Base-by-base conservation (phyloP, 2,797 vertebrate genomes). In the Pseudochaenichthys georgianus region DNA sequence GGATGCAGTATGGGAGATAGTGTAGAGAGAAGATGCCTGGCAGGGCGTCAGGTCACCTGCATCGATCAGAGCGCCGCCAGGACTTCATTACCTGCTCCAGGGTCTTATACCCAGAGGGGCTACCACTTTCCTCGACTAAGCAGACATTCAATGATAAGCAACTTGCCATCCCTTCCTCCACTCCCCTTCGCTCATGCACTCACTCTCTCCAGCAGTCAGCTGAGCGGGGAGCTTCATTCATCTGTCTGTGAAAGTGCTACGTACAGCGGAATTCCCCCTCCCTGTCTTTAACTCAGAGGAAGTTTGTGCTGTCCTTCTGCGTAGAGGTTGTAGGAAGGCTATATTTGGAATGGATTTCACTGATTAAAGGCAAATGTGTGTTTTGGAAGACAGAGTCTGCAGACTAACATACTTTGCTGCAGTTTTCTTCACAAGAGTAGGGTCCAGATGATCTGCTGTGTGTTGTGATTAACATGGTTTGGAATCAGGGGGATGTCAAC, bases 61-160 rank as follows among this genome's bases (percentile, higher is more conserved):
- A 94, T 93, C 21, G 91, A 94, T 92, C 73, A 82, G 45, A 55
- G 85, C 73, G 76, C 75, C 31, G 78, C 86, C 76, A 84, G 83
- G 83, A 92, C 90, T 94, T 93, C 86, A 94, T 94, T 93, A 92
- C 88, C 82, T 85, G 86, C 83, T 73, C 77, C 55, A 15, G 82
- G 83, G 84, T 89, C 83, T 89, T 59, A 75, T 77, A 80, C 80
- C 86, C 70, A 75, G 74, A 82, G 86, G 89, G 73, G 86, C 72
- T 78, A 59, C 75, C 8, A 41, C 82, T 93, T 93, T 90, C 87
- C 84, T 87, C 54, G 66, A 90, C 90, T 90, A 93, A 94, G 94
- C 93, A 95, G 90, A 94, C 90, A 90, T 93, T 93, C 86, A 93
- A 89, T 93, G 83, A 94, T 83, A 86, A 82, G 72, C 81, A 82